Conservation (phyloP, 2,888 invertebrate genomes). For the Cantharis rustica region DNA sequence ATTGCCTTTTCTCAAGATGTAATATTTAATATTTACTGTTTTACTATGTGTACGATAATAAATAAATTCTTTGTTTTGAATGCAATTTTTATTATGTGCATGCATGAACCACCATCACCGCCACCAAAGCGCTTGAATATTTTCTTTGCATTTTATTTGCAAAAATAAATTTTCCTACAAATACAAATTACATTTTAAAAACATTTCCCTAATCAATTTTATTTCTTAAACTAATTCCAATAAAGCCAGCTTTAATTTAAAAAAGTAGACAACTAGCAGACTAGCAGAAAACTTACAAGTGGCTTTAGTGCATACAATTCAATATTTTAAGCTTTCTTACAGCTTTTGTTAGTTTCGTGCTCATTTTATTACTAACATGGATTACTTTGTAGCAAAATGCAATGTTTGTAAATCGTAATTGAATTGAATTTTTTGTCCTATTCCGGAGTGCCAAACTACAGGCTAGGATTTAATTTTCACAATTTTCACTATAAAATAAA, state of each 20-base stretch:
- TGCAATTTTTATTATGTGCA: not conserved
- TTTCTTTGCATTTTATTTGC: not conserved
- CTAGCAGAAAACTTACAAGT: not conserved
- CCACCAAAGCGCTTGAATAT: not conserved
- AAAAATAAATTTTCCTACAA: not conserved
- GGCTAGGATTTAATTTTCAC: not conserved
- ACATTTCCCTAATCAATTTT: not conserved
- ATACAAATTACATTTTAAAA: not conserved
- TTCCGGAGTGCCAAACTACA: not conserved
- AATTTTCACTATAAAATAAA: not conserved
- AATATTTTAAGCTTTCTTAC: not conserved
- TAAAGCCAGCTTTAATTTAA: not conserved
- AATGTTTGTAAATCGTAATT: not conserved
- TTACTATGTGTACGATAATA: slow-evolving; percentile 23
- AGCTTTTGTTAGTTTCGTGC: not conserved
- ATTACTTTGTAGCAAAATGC: not conserved
- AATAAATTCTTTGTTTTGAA: not conserved
- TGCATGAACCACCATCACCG: not conserved
- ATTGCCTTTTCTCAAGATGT: slow-evolving; percentile 26
- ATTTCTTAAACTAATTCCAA: not conserved
- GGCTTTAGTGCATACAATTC: not conserved
- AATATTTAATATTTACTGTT: slow-evolving; percentile 31
- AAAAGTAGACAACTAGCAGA: not conserved
- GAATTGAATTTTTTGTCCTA: not conserved
- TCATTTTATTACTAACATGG: not conserved